Percentiles rank a stretch among this genome's conserved stretches.
These are phyloP conservation scores for Sebastes paucispinis DNA, from an alignment of 2,797 vertebrate genomes.

Conservation along the genomic window DNA sequence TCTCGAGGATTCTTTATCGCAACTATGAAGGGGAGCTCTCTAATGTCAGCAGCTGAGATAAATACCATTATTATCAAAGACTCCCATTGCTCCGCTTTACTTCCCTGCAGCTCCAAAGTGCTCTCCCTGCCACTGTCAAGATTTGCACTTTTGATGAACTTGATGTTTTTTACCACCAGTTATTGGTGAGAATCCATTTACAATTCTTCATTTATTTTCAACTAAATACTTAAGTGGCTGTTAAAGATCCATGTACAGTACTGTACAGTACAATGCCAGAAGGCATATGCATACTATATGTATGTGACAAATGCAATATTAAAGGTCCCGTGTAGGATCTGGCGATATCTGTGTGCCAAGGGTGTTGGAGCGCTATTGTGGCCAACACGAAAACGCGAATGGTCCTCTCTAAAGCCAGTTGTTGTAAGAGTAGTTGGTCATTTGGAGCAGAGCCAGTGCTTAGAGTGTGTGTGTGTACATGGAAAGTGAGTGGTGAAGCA, in stretches of 20 bases:
- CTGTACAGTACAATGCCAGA: background rate
- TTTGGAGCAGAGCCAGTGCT: too few species aligned
- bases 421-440: too few species aligned
- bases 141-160: conserved; percentile 2
- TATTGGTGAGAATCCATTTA: background rate
- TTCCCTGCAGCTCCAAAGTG: background rate
- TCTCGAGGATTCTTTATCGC: conserved; percentile 26
- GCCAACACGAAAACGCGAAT: too few species aligned
- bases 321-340: background rate
- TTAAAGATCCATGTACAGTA: background rate
- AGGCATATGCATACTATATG: background rate
- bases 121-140: background rate
- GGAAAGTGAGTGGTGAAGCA: too few species aligned
- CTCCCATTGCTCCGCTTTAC: background rate
- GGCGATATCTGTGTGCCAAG: too few species aligned
- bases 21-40: background rate
- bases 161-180: background rate
- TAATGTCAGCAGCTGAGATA: conserved; percentile 34
- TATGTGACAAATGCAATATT: background rate
- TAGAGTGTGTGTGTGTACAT: too few species aligned
- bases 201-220: background rate
- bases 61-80: conserved; percentile 32
- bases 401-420: too few species aligned
- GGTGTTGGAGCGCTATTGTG: too few species aligned
- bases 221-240: background rate